Evolutionary conservation across 2,888 invertebrate species (phyloP), one percentile per base, ranked within the genome.

Genomic region (Nemoura dubitans): DNA sequence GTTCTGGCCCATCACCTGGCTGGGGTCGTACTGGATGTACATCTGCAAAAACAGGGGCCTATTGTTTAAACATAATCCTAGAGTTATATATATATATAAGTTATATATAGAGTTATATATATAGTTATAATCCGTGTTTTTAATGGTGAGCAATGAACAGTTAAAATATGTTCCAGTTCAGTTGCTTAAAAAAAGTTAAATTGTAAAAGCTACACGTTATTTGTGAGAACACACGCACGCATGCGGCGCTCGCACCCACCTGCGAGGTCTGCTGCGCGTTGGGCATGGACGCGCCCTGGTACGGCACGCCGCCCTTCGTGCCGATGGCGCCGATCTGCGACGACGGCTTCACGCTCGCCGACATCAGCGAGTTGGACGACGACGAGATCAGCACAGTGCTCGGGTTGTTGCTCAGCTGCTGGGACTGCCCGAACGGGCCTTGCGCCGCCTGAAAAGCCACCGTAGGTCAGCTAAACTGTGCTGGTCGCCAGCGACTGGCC

Each of bases 341-440:
- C 76, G 96, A 95, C 10, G 96, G 95, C 90, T 97, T 97, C 85
- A 97, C 96, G 87, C 96, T 96, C 76, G 97, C 95, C 5, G 97
- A 97, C 97, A 97, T 97, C 89, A 97, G 93, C 59, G 96, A 96
- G 91, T 97, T 97, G 87, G 97, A 96, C 87, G 96, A 96, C 88
- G 97, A 96, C 76, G 97, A 97, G 89, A 97, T 97, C 89, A 98
- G 94, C 89, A 98, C 96, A 26, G 97, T 97, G 90, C 95, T 97
- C 85, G 97, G 97, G 91, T 96, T 97, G 91, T 94, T 96, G 88
- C 94, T 94, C 89, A 96, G 93, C 90, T 96, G 96, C 90, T 96
- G 97, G 85, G 95, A 96, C 90, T 97, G 96, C 26, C 96, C 96
- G 90, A 96, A 96, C 21, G 95, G 95, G 30, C 87, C 88, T 25